phyloP scores from a whole-genome alignment of 2,888 invertebrate genomes.

The Empis livida region DNA sequence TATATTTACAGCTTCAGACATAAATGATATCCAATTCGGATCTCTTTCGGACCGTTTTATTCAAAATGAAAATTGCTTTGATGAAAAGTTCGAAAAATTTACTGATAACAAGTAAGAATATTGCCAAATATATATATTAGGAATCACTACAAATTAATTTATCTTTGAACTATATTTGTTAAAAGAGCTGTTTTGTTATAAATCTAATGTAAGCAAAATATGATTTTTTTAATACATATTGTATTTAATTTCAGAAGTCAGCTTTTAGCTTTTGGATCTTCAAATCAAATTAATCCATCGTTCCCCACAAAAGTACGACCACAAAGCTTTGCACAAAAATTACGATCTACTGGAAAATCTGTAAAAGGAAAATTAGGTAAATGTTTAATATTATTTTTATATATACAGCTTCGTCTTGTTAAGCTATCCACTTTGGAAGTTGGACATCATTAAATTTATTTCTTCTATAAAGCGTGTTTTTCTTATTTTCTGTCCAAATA shows the following conservation, averaged over 20 bases:
- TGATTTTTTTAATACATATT: too few relatives aligned
- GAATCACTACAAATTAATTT: background rate
- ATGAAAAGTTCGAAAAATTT: constrained; percentile 35
- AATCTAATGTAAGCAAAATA: too few relatives aligned
- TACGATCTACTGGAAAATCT: constrained; percentile 71
- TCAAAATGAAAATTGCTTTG: constrained; percentile 28
- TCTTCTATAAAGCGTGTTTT: too few relatives aligned
- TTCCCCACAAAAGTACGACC: constrained; percentile 44
- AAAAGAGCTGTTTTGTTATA: too few relatives aligned
- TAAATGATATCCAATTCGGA: constrained; percentile 31
- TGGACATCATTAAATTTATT: too few relatives aligned
- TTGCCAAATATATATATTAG: background rate
- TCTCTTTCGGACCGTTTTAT: constrained; percentile 30
- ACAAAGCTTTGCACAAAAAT: constrained; percentile 78
- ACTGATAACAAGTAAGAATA: constrained; percentile 25
- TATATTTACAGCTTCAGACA: constrained; percentile 29
- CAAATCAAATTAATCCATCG: constrained; percentile 33
- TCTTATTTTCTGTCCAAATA: too few relatives aligned
- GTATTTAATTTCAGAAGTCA: constrained; percentile 20
- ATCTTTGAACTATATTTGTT: background rate
- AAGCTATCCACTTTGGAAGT: too few relatives aligned
- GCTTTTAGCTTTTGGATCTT: constrained; percentile 25
- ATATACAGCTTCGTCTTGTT: too few relatives aligned
- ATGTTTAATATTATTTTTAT: background rate
- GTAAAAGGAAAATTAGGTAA: constrained; percentile 53